Base-by-base conservation (phyloP, 2,113 vertebrate species). In the Tachycineta bicolor region DNA sequence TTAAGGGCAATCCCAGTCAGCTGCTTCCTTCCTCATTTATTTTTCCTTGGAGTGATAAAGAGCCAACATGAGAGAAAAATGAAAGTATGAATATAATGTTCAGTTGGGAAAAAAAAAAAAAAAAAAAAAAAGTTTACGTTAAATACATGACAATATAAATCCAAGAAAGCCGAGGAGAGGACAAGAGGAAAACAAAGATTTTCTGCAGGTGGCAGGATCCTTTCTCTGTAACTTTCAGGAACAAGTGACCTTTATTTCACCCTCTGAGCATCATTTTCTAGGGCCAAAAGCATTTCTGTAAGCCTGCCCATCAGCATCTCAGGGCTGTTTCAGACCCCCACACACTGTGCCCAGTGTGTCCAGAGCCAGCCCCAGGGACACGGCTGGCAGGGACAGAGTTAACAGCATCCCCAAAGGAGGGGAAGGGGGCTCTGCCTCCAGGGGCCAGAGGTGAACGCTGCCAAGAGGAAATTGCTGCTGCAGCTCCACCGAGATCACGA, bases 401-500 rank as follows among this genome's bases (percentile, higher is more conserved):
- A 82, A 96, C 15, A 6, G 1, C 4, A 19, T 90, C 49, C 92
- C 90, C 62, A 26, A 9, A 47, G 75, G 21, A 69, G 87, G 62
- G 60, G 64, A 87, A 58, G 11, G 39, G 47, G 50, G 37, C 78
- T 87, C 68, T 33, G 11, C 39, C 12, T 64, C 5, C 10, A 49
- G 1, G 1, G 75, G 47, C 94, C 82, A 91, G 87, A 85, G 74
- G 78, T 31, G 87, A 75, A 34, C 0, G 7, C 74, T 87, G 90
- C 87, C 75, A 73, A 92, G 70, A 87, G 90, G 95, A 96, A 93
- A 94, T 47, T 81, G 84, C 90, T 83, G 90, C 92, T 64, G 75
- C 65, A 83, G 82, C 82, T 94, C 87, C 39, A 25, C 53, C 0
- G 24, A 84, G 90, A 47, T 60, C 52, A 75, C 2, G 4, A 75